Base-by-base conservation (phyloP, 2,888 invertebrate species). In the Sminthurinus aureus region DNA sequence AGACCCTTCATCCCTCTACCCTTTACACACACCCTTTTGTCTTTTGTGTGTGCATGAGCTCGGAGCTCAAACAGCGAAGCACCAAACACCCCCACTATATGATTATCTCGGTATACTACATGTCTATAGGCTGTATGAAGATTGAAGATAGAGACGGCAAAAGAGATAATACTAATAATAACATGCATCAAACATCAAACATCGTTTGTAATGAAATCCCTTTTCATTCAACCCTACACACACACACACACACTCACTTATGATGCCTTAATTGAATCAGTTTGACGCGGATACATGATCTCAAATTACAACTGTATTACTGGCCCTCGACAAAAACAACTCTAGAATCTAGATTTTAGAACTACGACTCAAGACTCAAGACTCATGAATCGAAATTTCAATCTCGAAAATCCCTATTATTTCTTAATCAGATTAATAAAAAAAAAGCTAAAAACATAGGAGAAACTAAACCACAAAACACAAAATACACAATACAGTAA, bases 351-450 rank as follows among this genome's bases (percentile, higher is more conserved):
- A 76, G n/a, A 79, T 79, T 79, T 74, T 74, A n/a, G 38, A 38
- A 38, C 38, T 38, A 38, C 38, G 38, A 38, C 38, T 38, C 1
- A 38, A 38, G 38, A 38, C 38, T 38, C 1, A 6, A 38, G 38
- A 38, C 6, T 38, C 6, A 4, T 38, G n/a, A n/a, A n/a, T 38
- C 6, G 38, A 4, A 38, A 38, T 38, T 38, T 38, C 38, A 38
- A 38, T 73, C 26, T 9, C 8, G 4, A 26, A 15, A 73, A 24
- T 38, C 38, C 66, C 26, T 52, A 22, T 80, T 18, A 80, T 80
- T 80, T 80, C 69, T 71, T 71, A 80, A 80, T 80, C 80, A 71
- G 80, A 80, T 80, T 80, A 80, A 51, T 20, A 13, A 78, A n/a
- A 26, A 18, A 71, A 22, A 15, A 69, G 20, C 6, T 38, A 6